Conservation (phyloP, 2,797 vertebrate species). For the Scolopax bukidnonensis region DNA sequence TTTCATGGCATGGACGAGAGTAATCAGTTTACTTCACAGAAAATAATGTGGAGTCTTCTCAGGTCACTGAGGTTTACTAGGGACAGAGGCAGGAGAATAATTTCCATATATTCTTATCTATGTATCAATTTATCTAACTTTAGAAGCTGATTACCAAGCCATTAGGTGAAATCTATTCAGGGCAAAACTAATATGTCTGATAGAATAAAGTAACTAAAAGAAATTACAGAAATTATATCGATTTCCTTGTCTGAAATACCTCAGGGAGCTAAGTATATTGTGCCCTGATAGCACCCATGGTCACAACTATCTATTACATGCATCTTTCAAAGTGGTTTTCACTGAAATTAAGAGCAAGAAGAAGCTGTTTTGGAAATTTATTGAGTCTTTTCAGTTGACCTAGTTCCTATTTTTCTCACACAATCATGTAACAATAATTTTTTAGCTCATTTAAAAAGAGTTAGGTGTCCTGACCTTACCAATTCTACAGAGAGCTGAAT, state of each 20-base stretch:
- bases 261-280: background rate
- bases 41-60: background rate
- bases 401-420: background rate
- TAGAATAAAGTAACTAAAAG: background rate
- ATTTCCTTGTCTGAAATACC: background rate
- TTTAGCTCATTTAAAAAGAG: background rate
- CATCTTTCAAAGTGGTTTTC: background rate
- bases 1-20: background rate
- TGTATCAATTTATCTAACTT: fast-evolving
- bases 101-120: background rate
- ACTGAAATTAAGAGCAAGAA: background rate
- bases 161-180: background rate
- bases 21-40: background rate
- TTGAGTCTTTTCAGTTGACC: background rate
- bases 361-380: background rate
- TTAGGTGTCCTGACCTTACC: background rate
- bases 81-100: background rate
- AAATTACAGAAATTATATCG: background rate
- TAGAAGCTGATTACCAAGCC: background rate
- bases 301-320: background rate
- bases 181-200: background rate
- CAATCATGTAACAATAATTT: background rate
- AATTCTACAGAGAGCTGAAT: background rate
- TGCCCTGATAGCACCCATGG: background rate
- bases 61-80: background rate